Conservation (phyloP, 2,888 invertebrate genomes). For the Rotaria sp. region DNA sequence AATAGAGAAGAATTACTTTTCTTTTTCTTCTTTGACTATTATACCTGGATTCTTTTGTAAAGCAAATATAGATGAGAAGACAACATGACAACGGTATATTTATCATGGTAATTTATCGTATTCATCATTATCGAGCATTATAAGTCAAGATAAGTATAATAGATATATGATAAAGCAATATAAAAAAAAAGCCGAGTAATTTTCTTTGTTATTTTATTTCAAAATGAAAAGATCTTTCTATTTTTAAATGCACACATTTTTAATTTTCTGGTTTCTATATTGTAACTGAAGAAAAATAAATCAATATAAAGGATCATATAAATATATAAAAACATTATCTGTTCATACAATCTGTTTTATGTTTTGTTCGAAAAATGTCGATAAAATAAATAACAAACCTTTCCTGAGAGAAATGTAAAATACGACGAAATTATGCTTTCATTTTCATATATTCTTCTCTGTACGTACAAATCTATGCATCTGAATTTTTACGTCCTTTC, state of each 20-base stretch:
- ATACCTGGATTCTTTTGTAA: background rate
- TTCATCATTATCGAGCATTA: slow-evolving; percentile 8
- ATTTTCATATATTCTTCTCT: too few relatives aligned
- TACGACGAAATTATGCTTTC: too few relatives aligned
- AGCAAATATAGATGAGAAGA: background rate
- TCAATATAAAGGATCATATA: background rate
- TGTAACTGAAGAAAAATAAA: background rate
- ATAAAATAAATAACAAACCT: too few relatives aligned
- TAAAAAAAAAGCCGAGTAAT: background rate
- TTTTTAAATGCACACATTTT: background rate
- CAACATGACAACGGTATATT: background rate
- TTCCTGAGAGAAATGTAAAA: too few relatives aligned
- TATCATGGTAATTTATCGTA: background rate
- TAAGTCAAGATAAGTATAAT: background rate
- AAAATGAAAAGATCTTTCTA: background rate
- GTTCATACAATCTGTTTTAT: background rate
- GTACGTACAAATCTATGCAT: too few relatives aligned
- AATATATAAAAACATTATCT: background rate
- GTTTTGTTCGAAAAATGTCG: too few relatives aligned
- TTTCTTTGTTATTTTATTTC: background rate
- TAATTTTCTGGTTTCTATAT: background rate
- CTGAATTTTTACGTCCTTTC: too few relatives aligned
- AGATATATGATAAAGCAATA: background rate
- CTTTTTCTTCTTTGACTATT: background rate
- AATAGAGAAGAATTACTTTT: background rate